Conservation (phyloP, 2,888 invertebrate species). For the Exocentrus adspersus region DNA sequence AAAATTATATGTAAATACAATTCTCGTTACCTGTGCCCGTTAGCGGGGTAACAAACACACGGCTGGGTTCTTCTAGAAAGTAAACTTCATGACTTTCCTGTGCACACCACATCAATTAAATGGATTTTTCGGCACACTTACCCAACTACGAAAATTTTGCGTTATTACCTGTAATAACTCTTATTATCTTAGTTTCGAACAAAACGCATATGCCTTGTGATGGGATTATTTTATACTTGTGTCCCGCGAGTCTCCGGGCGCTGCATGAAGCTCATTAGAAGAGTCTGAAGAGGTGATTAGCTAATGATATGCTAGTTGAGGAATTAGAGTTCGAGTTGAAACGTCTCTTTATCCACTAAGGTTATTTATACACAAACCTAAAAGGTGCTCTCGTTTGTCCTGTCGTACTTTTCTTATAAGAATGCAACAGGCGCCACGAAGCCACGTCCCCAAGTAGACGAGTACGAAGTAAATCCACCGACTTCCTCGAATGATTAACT, state of each 20-base stretch:
- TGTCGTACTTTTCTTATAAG: too few species aligned
- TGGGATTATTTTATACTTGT: not conserved
- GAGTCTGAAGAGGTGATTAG: not conserved
- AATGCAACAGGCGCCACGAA: conserved; percentile 30
- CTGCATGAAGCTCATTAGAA: not conserved
- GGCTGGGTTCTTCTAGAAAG: conserved; percentile 35
- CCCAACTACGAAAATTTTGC: conserved; percentile 24
- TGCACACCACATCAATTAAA: conserved; percentile 27
- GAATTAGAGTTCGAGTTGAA: too few species aligned
- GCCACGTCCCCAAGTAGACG: conserved; percentile 31
- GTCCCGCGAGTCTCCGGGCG: not conserved
- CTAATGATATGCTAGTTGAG: too few species aligned
- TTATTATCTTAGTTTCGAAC: conserved; percentile 28
- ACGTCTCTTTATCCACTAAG: too few species aligned
- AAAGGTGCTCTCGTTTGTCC: too few species aligned
- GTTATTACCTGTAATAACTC: conserved; percentile 37
- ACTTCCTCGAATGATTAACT: conserved; percentile 42
- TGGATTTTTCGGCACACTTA: conserved; percentile 40
- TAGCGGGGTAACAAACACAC: conserved; percentile 34
- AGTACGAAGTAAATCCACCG: conserved; percentile 32
- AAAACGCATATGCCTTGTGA: not conserved
- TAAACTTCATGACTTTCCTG: conserved; percentile 38
- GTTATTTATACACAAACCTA: too few species aligned
- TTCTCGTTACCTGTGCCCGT: conserved; percentile 31
- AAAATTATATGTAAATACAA: conserved; percentile 38